Evolutionary conservation across 2,888 invertebrate genomes (phyloP), one percentile per base, ranked within the genome.

Genomic region (Euplexia lucipara): DNA sequence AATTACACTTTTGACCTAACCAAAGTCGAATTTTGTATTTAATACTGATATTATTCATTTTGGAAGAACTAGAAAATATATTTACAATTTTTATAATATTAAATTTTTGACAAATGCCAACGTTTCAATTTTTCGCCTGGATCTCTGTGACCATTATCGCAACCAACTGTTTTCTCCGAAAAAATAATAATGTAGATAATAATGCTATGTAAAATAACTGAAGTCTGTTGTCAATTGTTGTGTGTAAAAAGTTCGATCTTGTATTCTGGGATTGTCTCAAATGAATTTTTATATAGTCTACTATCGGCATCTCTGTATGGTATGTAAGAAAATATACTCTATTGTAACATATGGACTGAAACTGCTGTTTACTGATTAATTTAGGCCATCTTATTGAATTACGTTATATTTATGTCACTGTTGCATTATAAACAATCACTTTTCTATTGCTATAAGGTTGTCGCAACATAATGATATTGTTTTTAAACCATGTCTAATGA

Each of bases 211-310:
- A 86, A 91, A 88, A 80, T 71, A 82, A 89, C 70, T 78, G 70
- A 90, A 90, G 79, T 84, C 79, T 86, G 88, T 86, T 69, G 84
- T 87, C 76, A 88, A 82, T 84, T 91, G 91, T 88, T 90, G 89
- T 91, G 88, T 94, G 95, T 95, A 95, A 95, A 95, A 95, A 95
- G 95, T 95, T 90, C 81, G 95, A 95, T 95, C 95, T 95, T 95
- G 95, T 95, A 95, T 94, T 95, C 95, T 95, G 95, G 95, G 90
- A 92, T 95, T 93, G 94, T 91, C 89, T 91, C 91, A 94, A 95
- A 92, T 92, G 86, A 94, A 94, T 92, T 89, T n/a, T 91, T 70
- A 91, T 92, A 92, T 94, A 92, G 83, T 92, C 91, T 93, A 94
- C 92, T 93, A 94, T 93, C 90, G 89, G 92, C 88, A 87, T 92